Percentiles rank a stretch among this genome's conserved stretches.
These are phyloP conservation scores for Struthidea cinerea DNA, from an alignment of 2,113 vertebrate genomes.

Conservation along the genomic window DNA sequence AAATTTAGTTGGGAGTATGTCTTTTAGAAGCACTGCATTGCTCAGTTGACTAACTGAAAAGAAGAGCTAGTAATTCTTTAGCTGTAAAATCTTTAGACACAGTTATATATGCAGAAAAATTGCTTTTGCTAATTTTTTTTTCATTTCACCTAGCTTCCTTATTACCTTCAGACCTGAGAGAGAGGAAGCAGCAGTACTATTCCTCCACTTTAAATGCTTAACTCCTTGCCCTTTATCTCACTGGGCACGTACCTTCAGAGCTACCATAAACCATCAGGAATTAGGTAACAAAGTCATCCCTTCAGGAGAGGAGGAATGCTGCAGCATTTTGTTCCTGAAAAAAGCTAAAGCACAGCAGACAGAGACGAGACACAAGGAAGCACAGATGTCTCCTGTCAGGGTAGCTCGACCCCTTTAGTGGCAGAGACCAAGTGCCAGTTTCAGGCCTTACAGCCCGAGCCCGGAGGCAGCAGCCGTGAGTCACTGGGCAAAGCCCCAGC, in stretches of 20 bases:
- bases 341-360: neutral
- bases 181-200: neutral
- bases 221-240: neutral
- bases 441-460: too few species aligned
- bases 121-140: neutral
- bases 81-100: neutral
- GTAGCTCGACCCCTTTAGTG: fast-evolving
- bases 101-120: neutral
- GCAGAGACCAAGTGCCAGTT: neutral
- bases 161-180: neutral
- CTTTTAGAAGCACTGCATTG: neutral
- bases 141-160: neutral
- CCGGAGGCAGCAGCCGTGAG: neutral
- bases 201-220: neutral
- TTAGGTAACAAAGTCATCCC: neutral
- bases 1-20: neutral
- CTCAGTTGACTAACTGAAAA: neutral
- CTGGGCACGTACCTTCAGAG: neutral
- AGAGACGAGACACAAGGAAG: neutral
- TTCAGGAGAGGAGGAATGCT: neutral
- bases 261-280: neutral
- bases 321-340: neutral
- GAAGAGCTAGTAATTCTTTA: neutral
- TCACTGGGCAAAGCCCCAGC: neutral
- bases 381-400: too few species aligned